Percentiles rank a stretch among this genome's conserved stretches.
Conservation (phyloP, 2,113 vertebrate species). For the Nyctibius bracteatus region DNA sequence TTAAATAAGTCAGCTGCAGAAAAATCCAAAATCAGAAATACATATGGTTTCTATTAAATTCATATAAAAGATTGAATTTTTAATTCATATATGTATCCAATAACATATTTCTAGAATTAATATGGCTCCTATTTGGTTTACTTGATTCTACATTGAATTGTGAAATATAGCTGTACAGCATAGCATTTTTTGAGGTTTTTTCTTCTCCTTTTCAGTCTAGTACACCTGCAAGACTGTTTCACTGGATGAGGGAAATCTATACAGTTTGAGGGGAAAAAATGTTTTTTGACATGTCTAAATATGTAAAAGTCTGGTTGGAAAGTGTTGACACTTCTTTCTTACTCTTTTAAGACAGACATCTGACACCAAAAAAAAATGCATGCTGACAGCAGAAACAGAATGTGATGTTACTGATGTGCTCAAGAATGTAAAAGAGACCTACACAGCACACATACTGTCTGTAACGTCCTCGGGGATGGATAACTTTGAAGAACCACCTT, state of each 20-base stretch:
- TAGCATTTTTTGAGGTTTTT: not conserved
- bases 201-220: not conserved
- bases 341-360: conserved; percentile 51
- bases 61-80: not conserved
- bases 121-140: not conserved
- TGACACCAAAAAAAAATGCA: conserved; percentile 73
- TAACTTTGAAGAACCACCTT: conserved; percentile 63
- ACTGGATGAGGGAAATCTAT: not conserved
- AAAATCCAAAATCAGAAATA: not conserved
- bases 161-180: not conserved
- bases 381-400: conserved; percentile 54
- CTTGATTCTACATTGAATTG: not conserved
- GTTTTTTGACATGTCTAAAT: not conserved
- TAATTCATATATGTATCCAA: not conserved
- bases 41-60: not conserved
- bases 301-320: not conserved
- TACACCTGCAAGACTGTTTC: not conserved
- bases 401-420: conserved; percentile 84
- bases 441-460: conserved; percentile 79
- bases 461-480: not conserved
- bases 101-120: not conserved
- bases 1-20: not conserved
- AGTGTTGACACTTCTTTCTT: not conserved
- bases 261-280: not conserved
- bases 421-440: conserved; percentile 64